A percentile compares a stretch with the other conserved stretches of the same genome.
Evolutionary conservation across 2,113 vertebrate genomes (phyloP).

Genomic region (Melospiza georgiana): DNA sequence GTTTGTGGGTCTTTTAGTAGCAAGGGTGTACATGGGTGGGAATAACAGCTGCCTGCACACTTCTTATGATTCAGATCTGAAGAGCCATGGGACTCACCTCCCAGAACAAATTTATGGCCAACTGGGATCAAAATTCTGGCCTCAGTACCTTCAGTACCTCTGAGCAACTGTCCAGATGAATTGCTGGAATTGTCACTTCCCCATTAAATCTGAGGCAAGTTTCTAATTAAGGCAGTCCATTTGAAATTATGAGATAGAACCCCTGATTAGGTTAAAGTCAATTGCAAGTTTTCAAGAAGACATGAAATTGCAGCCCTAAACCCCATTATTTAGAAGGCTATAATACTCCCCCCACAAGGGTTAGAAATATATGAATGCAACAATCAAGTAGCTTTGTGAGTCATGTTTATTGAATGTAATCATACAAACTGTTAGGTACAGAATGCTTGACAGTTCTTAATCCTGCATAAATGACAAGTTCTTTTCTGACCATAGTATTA

Average conservation of each 20-base stretch:
- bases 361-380: neutral
- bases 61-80: neutral
- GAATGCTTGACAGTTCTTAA: neutral
- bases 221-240: neutral
- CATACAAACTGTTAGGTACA: neutral
- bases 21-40: neutral
- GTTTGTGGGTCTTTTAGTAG: neutral
- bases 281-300: neutral
- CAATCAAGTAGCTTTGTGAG: neutral
- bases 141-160: neutral
- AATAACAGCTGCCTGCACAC: neutral
- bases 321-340: neutral
- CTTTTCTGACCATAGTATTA: neutral
- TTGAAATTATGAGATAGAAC: neutral
- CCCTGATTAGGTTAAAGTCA: neutral
- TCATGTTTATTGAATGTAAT: neutral
- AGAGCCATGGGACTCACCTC: neutral
- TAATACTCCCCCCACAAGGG: neutral
- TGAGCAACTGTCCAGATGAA: neutral
- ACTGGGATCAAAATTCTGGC: neutral
- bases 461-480: neutral
- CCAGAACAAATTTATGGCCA: neutral
- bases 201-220: neutral
- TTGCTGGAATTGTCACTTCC: neutral
- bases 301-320: neutral